Base-by-base conservation (phyloP, 2,888 invertebrate species). In the Dasypogon diadema region DNA sequence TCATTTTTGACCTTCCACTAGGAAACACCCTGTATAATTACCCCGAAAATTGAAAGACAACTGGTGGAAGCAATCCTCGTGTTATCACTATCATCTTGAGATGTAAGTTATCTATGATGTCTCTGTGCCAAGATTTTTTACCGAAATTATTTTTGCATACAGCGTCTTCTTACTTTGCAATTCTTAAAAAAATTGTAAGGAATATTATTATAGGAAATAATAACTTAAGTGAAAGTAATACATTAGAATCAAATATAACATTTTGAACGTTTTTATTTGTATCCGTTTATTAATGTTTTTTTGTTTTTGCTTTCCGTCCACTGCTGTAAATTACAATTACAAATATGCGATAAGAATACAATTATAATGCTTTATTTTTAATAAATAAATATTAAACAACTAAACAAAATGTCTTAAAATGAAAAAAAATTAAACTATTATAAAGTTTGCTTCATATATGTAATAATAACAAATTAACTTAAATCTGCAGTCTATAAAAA, bases 341-440 rank as follows among this genome's bases (percentile, higher is more conserved):
- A 77, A 76, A 75, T 77, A 76, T 76, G 72, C 75, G 75, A 77
- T 76, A 77, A 77, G 77, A 77, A 76, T 77, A 77, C 74, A 77
- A 75, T 77, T 70, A 75, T 77, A 74, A 72, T 74, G 56, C 51
- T 74, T 70, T 34, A 18, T 54, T 74, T 58, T n/a, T 74, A 74
- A 63, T 74, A 74, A 74, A 74, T 74, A 74, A 74, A 37, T 34
- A 74, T 74, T 48, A 74, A 74, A 60, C 60, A 74, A 46, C 26
- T 60, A 60, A 74, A 74, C 74, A 58, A 74, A 58, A 60, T 42
- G n/a, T 14, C 56, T 58, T 73, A 70, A 26, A 48, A 16, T n/a
- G 21, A 21, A 54, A 56, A 56, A 56, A 68, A 48, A 70, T 30
- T 56, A 73, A 56, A 73, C 54, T 54, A 70, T 14, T 18, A 18